phyloP scores from a whole-genome alignment of 1,140 invertebrate species.

The Chrysomallon squamiferum region DNA sequence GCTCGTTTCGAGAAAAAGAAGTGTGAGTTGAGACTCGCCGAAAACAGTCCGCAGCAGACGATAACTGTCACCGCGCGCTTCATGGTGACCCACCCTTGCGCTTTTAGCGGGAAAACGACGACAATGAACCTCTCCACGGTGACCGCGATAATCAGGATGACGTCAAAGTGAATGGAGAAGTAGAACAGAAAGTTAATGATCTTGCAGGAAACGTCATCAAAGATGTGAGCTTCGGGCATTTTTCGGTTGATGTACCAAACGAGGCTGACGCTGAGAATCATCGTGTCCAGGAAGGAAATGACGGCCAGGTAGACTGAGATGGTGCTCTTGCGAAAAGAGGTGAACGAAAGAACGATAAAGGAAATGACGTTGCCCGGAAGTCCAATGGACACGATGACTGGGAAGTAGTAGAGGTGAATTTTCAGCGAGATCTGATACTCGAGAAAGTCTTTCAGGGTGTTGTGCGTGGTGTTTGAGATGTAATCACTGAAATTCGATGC shows the following conservation, averaged over 20 bases:
- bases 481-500: too few species aligned
- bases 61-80: neutral
- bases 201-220: slow-evolving; percentile 4
- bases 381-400: too few species aligned
- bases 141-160: slow-evolving; percentile 16
- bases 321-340: neutral
- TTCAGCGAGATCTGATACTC: too few species aligned
- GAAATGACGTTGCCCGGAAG: too few species aligned
- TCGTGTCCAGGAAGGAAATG: neutral
- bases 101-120: neutral
- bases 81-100: neutral
- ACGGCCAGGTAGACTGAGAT: slow-evolving; percentile 7
- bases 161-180: slow-evolving; percentile 20
- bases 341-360: too few species aligned
- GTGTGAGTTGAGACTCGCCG: neutral
- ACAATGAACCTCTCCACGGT: slow-evolving; percentile 20
- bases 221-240: slow-evolving; percentile 9
- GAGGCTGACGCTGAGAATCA: neutral
- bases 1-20: slow-evolving; percentile 7
- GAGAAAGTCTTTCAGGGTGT: too few species aligned
- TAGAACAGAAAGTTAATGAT: slow-evolving; percentile 16
- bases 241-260: slow-evolving; percentile 4
- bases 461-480: too few species aligned
- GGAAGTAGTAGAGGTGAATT: too few species aligned
- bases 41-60: neutral